These are phyloP conservation scores for Rhimphoctona megacephalus DNA, from an alignment of 2,888 invertebrate genomes.

Conservation along the genomic window DNA sequence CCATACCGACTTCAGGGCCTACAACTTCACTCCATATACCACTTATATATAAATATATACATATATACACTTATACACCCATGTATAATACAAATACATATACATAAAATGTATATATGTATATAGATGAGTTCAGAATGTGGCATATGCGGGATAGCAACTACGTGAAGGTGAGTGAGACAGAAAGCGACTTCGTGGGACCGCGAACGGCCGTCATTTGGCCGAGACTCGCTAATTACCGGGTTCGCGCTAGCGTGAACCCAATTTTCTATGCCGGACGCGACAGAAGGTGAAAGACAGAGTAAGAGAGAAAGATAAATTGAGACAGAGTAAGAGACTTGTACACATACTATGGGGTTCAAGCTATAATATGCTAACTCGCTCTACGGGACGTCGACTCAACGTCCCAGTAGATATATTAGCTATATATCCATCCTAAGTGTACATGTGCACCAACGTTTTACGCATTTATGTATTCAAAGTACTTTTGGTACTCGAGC, in stretches of 20 bases:
- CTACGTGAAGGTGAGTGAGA: slow-evolving; percentile 56
- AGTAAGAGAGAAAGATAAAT: slow-evolving; percentile 41
- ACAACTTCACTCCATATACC: slow-evolving; percentile 54
- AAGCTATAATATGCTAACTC: slow-evolving; percentile 49
- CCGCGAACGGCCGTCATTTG: slow-evolving; percentile 80
- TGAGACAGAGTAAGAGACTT: slow-evolving; percentile 34
- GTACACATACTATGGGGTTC: slow-evolving; percentile 26
- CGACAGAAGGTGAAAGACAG: slow-evolving; percentile 68
- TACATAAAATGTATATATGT: background rate
- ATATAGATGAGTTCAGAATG: slow-evolving; percentile 29
- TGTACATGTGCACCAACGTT: slow-evolving; percentile 3
- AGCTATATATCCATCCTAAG: slow-evolving; percentile 29
- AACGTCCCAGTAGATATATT: slow-evolving; percentile 43
- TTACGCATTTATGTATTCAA: slow-evolving; percentile 6
- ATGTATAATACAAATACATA: background rate
- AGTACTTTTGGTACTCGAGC: slow-evolving; percentile 29
- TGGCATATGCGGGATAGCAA: slow-evolving; percentile 63
- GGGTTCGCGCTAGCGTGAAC: slow-evolving; percentile 83
- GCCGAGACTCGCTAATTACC: slow-evolving; percentile 83
- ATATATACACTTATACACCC: background rate
- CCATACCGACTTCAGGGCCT: slow-evolving; percentile 68
- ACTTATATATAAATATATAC: slow-evolving; percentile 9
- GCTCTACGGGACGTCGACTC: slow-evolving; percentile 54
- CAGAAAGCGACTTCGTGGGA: slow-evolving; percentile 77
- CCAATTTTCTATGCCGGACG: slow-evolving; percentile 79